phyloP scores from a whole-genome alignment of 2,888 invertebrate genomes.

The Amorpha juglandis region DNA sequence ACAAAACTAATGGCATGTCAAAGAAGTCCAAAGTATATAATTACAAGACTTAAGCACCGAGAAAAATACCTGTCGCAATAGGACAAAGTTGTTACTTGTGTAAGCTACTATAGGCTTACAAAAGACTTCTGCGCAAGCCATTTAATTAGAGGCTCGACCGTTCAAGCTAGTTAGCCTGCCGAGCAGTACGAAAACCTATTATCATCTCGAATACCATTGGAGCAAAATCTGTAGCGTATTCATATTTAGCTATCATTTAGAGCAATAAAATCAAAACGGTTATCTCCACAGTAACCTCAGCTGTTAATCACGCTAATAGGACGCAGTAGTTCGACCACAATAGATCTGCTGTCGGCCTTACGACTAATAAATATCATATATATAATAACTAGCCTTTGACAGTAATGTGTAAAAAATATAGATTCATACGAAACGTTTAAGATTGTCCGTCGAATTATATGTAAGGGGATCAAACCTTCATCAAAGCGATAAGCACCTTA shows the following conservation, averaged over 20 bases:
- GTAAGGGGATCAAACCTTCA: not conserved
- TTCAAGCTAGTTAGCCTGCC: not conserved
- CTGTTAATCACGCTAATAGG: conserved; percentile 23
- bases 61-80: not conserved
- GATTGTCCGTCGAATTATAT: not conserved
- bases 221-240: not conserved
- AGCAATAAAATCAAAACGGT: conserved; percentile 19
- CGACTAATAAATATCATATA: conserved; percentile 13
- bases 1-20: not conserved
- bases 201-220: not conserved
- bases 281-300: conserved; percentile 7
- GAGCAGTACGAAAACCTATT: not conserved
- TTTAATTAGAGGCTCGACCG: not conserved
- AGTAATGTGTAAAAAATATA: conserved; percentile 6
- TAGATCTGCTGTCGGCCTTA: conserved; percentile 5
- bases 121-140: not conserved
- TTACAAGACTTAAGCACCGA: not conserved
- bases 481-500: too few relatives aligned
- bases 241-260: conserved; percentile 5
- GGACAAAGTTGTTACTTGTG: not conserved
- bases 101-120: not conserved
- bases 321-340: conserved; percentile 17
- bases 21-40: not conserved
- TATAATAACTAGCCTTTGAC: conserved; percentile 12
- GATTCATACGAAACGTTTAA: not conserved